phyloP scores from a whole-genome alignment of 2,888 invertebrate species.

The Slavum lentiscoides region DNA sequence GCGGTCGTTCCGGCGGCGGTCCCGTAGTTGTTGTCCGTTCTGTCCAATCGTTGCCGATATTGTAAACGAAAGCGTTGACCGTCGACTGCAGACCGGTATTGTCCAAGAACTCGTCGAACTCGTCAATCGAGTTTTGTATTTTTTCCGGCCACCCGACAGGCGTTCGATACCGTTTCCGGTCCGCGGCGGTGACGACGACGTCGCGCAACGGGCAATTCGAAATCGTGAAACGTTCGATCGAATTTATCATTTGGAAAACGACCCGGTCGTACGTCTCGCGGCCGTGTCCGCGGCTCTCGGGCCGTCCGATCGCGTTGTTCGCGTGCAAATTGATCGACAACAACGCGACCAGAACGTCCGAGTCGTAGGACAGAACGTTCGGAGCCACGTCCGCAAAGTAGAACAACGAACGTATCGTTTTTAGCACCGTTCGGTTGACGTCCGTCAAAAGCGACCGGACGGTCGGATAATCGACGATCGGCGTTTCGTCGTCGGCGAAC shows the following conservation, averaged over 20 bases:
- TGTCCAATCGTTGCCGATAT: background rate
- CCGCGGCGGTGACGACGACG: too few relatives aligned
- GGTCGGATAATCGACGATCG: too few relatives aligned
- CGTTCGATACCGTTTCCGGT: too few relatives aligned
- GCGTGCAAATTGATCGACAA: background rate
- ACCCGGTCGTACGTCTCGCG: background rate
- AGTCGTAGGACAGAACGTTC: background rate
- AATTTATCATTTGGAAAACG: background rate
- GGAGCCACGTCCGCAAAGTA: background rate
- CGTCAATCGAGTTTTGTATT: background rate
- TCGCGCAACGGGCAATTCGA: background rate
- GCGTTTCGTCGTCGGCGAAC: background rate
- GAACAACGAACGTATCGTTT: background rate
- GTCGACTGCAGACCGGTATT: background rate
- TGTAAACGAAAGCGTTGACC: background rate
- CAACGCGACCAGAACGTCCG: background rate
- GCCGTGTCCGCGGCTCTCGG: background rate
- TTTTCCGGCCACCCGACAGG: background rate
- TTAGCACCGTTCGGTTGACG: background rate
- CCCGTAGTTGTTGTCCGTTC: too few relatives aligned
- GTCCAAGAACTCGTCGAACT: background rate
- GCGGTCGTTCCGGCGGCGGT: background rate
- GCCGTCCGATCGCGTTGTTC: background rate
- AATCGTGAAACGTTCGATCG: background rate
- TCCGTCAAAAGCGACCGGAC: too few relatives aligned